Evolutionary conservation across 2,113 vertebrate species (phyloP).

Genomic region (Piaya cayana): DNA sequence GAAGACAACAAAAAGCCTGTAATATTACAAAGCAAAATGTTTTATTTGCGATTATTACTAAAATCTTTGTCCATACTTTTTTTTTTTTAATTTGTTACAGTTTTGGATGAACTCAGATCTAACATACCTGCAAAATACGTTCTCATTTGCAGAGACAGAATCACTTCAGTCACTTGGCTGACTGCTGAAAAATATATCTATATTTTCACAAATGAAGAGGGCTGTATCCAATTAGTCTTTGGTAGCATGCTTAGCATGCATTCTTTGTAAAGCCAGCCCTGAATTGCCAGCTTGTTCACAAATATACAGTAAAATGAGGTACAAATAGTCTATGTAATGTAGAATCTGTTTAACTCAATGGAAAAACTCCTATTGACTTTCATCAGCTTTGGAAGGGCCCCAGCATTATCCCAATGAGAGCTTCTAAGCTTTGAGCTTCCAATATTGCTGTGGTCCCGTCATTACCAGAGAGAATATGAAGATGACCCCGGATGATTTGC

Average conservation of each 20-base stretch:
- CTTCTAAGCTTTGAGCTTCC: not conserved
- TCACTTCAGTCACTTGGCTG: not conserved
- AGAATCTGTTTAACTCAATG: not conserved
- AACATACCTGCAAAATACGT: not conserved
- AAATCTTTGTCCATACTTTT: not conserved
- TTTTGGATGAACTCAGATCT: not conserved
- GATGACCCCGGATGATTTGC: not conserved
- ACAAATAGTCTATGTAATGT: not conserved
- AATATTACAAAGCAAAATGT: not conserved
- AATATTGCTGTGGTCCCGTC: not conserved
- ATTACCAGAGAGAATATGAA: not conserved
- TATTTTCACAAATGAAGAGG: not conserved
- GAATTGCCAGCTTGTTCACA: not conserved
- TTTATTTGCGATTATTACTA: not conserved
- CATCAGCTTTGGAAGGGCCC: not conserved
- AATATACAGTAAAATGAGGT: not conserved
- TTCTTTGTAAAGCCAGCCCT: not conserved
- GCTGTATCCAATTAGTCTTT: not conserved
- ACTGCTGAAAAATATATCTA: not conserved
- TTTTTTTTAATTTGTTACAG: not conserved
- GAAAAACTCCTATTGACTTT: not conserved
- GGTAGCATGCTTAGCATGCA: not conserved
- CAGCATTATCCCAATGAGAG: not conserved
- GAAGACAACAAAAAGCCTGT: not conserved
- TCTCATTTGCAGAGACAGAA: not conserved